Evolutionary conservation across 2,888 invertebrate species (phyloP).

Genomic region (Sthenelais limicola): DNA sequence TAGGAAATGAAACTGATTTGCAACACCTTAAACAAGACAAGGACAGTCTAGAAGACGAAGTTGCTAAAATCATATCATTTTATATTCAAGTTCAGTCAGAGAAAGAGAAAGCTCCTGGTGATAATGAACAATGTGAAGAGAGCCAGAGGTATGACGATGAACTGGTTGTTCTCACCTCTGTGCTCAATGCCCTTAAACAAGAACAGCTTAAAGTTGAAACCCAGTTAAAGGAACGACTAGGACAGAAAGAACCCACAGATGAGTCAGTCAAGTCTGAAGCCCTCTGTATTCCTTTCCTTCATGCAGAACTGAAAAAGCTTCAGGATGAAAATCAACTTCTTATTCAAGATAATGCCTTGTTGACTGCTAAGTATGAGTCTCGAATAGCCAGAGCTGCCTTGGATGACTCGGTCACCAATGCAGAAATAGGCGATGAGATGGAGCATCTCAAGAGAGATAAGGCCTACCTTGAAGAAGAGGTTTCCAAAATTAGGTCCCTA

Average conservation of each 20-base stretch:
- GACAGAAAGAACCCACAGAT: too few relatives aligned
- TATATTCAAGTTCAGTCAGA: slow-evolving; percentile 16
- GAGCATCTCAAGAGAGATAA: slow-evolving; percentile 18
- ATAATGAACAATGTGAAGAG: slow-evolving; percentile 41
- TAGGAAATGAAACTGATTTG: slow-evolving; percentile 11
- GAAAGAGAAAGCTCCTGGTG: slow-evolving; percentile 18
- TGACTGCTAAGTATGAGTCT: slow-evolving; percentile 18
- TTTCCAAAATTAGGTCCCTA: slow-evolving; percentile 3
- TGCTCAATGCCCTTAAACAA: too few relatives aligned
- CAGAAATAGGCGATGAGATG: slow-evolving; percentile 10
- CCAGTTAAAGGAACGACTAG: not conserved
- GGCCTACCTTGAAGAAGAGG: slow-evolving; percentile 27
- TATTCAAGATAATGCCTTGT: slow-evolving; percentile 3
- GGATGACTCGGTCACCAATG: not conserved
- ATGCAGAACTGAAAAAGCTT: not conserved
- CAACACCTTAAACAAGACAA: slow-evolving; percentile 15
- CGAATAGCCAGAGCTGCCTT: slow-evolving; percentile 15
- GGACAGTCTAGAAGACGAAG: slow-evolving; percentile 20
- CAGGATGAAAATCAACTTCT: slow-evolving; percentile 10
- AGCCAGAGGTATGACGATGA: too few relatives aligned
- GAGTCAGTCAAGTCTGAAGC: too few relatives aligned
- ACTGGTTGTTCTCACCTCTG: not conserved
- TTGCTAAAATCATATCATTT: slow-evolving; percentile 8
- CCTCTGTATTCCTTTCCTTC: too few relatives aligned
- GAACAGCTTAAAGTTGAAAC: not conserved